Evolutionary conservation across 2,888 invertebrate species (phyloP), one percentile per base, ranked within the genome.

Genomic region (Eristalis intricaria): DNA sequence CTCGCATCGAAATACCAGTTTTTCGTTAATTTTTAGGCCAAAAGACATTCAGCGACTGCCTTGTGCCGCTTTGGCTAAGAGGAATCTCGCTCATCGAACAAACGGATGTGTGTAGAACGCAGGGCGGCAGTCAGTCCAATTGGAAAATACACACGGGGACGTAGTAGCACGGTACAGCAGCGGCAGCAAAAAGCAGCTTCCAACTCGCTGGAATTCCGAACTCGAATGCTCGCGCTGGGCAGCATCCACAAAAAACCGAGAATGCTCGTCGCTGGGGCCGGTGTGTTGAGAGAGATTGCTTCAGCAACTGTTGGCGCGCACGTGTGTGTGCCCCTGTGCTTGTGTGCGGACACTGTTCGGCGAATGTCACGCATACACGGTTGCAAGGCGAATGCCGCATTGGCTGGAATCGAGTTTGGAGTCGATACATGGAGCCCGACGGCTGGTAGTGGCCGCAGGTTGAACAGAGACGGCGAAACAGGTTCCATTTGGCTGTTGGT

Each of bases 201-300:
- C 92, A 92, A 91, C 92, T 92, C 92, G 91, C 91, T 92, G 92
- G 92, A 92, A 92, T 92, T 92, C 92, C 92, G 92, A 91, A 91
- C 92, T 91, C 92, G 92, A 92, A 92, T 92, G 92, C 91, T 84
- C 80, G 87, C 83, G 68, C 84, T 92, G 92, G 91, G 90, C 90
- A 90, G 90, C 90, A 89, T 90, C 90, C 92, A 91, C 92, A 92
- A 92, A 92, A 92, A 91, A 91, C 50, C 90, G 90, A 90, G 92
- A 92, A 92, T 92, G 92, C 92, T 91, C 90, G 74, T 73, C 26
- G 60, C 60, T 29, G 0, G 60, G 60, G 23, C 80, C 74, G 74
- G 80, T 84, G 64, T 82, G 23, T 56, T 50, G 50, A 50, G 50
- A 50, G 50, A 50, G 83, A 68, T 70, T 69, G 56, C 38, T 10